Evolutionary conservation across 2,888 invertebrate species (phyloP), one percentile per base, ranked within the genome.

Genomic region (Drosophila barbarae): DNA sequence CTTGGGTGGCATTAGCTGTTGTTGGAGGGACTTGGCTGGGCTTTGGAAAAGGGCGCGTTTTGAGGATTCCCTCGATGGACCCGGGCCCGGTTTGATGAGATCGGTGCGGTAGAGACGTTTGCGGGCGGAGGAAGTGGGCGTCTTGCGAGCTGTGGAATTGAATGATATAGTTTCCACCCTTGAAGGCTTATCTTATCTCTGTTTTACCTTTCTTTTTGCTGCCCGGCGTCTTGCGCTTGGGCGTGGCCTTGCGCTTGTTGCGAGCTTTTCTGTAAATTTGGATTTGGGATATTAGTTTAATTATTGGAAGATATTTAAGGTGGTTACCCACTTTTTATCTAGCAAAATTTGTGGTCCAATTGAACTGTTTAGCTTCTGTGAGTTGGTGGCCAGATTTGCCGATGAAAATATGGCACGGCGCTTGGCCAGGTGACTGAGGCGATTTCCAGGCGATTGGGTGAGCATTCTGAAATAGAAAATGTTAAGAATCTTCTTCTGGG

Each of bases 41-140:
- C 95, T 95, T 76, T 94, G 92, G 77, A 95, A 95, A 2, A 95
- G 87, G 0, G 95, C 94, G 58, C 95, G 90, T 76, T 94, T 95
- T 0, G 93, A 91, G 1, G 92, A 91, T 83, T 93, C 93, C 21
- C 92, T 87, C 0, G 91, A 89, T 39, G 70, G 89, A 60, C 88
- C 86, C 2, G 70, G 89, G 59, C 88, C 86, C 3, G 86, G 76
- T 53, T 88, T 88, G 21, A 77, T 72, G 70, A 84, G 75, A 72
- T 87, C 85, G 53, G 72, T 77, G 34, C 84, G 86, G 52, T 71
- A 85, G 0, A 86, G 68, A 3, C 84, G 76, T 63, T 88, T 89
- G 21, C 87, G 86, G 32, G 88, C 86, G 8, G 89, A 89, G 2
- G 88, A 87, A 15, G 85, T 79, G 13, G 89, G 87, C 8, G 88